Conservation (phyloP, 2,113 vertebrate species). For the Apus apus region DNA sequence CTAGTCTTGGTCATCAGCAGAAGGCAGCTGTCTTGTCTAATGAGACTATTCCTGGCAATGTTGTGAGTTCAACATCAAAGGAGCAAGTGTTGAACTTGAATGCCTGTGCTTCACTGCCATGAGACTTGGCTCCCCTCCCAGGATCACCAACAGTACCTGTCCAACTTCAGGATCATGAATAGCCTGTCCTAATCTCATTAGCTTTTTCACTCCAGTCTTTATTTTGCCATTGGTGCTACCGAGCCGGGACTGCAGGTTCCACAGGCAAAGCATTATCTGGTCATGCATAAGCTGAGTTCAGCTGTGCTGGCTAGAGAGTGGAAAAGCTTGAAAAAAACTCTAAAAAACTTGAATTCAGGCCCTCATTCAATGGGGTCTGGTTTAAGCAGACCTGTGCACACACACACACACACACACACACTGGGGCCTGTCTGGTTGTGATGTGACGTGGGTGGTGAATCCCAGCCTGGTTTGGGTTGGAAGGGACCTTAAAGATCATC, state of each 20-base stretch:
- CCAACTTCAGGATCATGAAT: not conserved
- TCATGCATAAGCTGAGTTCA: not conserved
- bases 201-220: not conserved
- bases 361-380: not conserved
- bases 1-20: too few species aligned
- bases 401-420: fast-evolving
- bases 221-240: not conserved
- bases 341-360: not conserved
- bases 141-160: not conserved
- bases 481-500: too few species aligned
- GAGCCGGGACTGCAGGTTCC: not conserved
- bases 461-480: too few species aligned
- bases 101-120: not conserved
- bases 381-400: not conserved
- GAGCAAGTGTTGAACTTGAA: not conserved
- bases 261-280: fast-evolving
- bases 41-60: not conserved
- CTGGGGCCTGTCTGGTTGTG: not conserved
- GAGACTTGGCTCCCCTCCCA: not conserved
- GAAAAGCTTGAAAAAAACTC: not conserved
- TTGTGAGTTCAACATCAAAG: not conserved
- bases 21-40: not conserved
- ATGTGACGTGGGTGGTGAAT: not conserved
- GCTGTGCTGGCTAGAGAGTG: not conserved
- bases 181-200: not conserved